Evolutionary conservation across 53 echinoderm and acorn worm species (phyloP), one percentile per base, ranked within the genome.

Genomic region (Astropecten irregularis): DNA sequence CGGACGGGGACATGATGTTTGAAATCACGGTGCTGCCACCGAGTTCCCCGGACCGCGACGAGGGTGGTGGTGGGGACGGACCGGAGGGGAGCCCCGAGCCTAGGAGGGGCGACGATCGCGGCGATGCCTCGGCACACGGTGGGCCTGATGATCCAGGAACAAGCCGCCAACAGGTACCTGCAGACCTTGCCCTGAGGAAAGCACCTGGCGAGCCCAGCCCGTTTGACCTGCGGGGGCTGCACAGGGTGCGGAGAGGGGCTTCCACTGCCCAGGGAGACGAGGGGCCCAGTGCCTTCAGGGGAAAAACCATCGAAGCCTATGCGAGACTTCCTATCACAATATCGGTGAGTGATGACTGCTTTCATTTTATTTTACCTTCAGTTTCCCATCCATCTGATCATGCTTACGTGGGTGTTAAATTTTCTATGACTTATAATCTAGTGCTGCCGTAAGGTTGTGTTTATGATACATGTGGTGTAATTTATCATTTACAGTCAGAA

Each of bases 1-100:
- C 79, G 34, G 79, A 79, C 79, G 79, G 79, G 46, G 79, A 79
- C 26, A 61, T 79, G 61, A 46, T 79, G 30, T 79, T 79, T 20
- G 61, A 40, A 11, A 79, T 79, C 62, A 79, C 79, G 9, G 79
- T 79, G 26, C 32, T 32, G 30, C 79, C 79, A 14, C 21, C 79
- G 44, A 62, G 62, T 25, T 14, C 40, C 19, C 30, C n/a, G 21
- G 18, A 28, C 30, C 58, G 26, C 35, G 79, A 62, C 62, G 19
- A 44, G 42, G 42, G 42, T 11, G 6, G 11, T 42, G 42, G 42
- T 6, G 42, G 42, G 6, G 42, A 42, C 11, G 42, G 42, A 11
- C 6, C 6, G 6, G 13, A 23, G 2, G 2, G 33, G 25, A 30
- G 76, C 76, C 76, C 58, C 38, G 21, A 39, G 58, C 58, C 42